phyloP scores from a whole-genome alignment of 1,140 invertebrate species.

The Drosophila prosaltans region DNA sequence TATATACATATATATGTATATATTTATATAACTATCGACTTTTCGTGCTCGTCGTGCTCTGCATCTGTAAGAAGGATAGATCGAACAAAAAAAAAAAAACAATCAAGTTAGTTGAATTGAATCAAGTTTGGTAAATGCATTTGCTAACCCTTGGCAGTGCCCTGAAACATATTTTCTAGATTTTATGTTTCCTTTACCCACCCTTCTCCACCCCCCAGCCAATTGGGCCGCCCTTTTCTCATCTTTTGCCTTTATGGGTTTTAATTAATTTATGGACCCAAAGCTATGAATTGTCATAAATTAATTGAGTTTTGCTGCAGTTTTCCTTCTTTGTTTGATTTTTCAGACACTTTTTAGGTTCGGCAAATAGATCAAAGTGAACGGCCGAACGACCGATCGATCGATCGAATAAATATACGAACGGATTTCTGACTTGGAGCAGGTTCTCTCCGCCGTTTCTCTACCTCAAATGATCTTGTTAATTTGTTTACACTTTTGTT shows the following conservation, averaged over 20 bases:
- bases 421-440: conserved; percentile 32
- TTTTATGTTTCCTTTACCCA: conserved; percentile 38
- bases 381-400: background rate
- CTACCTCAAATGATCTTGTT: conserved; percentile 76
- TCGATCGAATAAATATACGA: background rate
- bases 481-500: conserved; percentile 79
- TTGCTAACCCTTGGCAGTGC: conserved; percentile 49
- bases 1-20: background rate
- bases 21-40: background rate
- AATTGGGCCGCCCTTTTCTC: background rate
- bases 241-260: conserved; percentile 3
- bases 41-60: conserved; percentile 53
- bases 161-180: conserved; percentile 53
- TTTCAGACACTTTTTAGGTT: conserved; percentile 20
- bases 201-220: background rate
- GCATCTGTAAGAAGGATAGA: conserved; percentile 59
- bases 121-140: conserved; percentile 41
- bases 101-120: conserved; percentile 49
- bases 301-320: conserved; percentile 44
- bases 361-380: conserved; percentile 10
- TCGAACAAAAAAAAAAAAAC: conserved; percentile 15
- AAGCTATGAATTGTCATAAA: conserved; percentile 53
- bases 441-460: conserved; percentile 49
- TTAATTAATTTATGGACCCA: conserved; percentile 74
- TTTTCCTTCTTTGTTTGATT: conserved; percentile 12